A percentile compares a stretch with the other conserved stretches of the same genome.
These are phyloP conservation scores for Globicephala melas DNA, from an alignment of 2,113 vertebrate species.

Conservation along the genomic window DNA sequence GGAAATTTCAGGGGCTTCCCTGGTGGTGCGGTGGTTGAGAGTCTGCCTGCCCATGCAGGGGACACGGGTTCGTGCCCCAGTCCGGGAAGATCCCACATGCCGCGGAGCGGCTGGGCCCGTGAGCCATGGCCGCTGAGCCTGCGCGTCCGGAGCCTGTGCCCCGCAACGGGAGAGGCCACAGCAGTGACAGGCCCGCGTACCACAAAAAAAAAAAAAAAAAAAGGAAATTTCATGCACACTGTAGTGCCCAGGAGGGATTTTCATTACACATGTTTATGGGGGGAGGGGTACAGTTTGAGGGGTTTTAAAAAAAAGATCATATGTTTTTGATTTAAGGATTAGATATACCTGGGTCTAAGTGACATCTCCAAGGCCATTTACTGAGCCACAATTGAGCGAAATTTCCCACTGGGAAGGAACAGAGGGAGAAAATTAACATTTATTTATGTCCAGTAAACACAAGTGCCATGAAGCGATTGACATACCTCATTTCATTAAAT, in stretches of 20 bases:
- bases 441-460: not conserved
- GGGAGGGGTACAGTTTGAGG: not conserved
- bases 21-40: no score
- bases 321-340: not conserved
- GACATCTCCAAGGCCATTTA: not conserved
- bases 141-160: no score
- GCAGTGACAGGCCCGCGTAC: no score
- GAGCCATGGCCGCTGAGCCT: no score
- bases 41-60: no score
- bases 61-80: no score
- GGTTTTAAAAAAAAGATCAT: not conserved
- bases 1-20: no score
- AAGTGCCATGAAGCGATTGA: not conserved
- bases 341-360: not conserved
- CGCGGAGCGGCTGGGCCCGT: no score
- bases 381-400: not conserved
- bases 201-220: not conserved
- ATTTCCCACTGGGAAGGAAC: not conserved
- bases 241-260: not conserved
- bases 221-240: no score
- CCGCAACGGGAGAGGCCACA: no score
- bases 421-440: not conserved
- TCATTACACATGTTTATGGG: accelerated
- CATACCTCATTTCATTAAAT: no score
- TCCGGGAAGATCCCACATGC: no score